Evolutionary conservation across 2,888 invertebrate species (phyloP).

Genomic region (Tipula lateralis): DNA sequence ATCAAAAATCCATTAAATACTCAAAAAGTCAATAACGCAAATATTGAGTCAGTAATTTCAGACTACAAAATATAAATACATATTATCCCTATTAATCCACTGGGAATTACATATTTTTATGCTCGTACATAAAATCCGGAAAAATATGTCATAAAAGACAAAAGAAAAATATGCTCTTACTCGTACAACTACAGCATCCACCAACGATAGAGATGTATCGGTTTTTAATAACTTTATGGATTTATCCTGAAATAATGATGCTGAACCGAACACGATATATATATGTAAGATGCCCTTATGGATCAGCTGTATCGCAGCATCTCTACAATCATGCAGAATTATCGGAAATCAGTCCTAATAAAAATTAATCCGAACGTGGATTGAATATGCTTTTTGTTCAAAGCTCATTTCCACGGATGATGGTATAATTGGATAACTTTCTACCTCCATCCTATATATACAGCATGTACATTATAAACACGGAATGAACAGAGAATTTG

Average conservation of each 20-base stretch:
- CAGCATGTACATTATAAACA: too few species aligned
- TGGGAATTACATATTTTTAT: background rate
- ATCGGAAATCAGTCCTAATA: background rate
- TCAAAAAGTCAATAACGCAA: background rate
- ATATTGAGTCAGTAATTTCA: background rate
- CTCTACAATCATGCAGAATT: background rate
- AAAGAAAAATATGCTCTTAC: background rate
- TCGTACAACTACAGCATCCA: too few species aligned
- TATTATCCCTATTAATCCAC: background rate
- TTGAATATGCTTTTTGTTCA: background rate
- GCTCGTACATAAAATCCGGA: background rate
- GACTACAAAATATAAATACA: background rate
- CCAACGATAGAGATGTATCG: background rate
- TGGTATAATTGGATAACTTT: background rate
- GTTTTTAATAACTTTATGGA: background rate
- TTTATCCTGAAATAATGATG: background rate
- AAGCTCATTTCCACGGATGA: background rate
- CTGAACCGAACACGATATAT: background rate
- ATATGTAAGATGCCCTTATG: background rate
- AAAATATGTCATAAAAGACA: background rate
- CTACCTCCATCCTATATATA: background rate
- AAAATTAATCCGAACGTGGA: background rate
- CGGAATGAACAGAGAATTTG: background rate
- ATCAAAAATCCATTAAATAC: background rate
- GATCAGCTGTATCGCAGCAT: background rate